Evolutionary conservation across 2,888 invertebrate species (phyloP), one percentile per base, ranked within the genome.

Genomic region (Apamea epomidion): DNA sequence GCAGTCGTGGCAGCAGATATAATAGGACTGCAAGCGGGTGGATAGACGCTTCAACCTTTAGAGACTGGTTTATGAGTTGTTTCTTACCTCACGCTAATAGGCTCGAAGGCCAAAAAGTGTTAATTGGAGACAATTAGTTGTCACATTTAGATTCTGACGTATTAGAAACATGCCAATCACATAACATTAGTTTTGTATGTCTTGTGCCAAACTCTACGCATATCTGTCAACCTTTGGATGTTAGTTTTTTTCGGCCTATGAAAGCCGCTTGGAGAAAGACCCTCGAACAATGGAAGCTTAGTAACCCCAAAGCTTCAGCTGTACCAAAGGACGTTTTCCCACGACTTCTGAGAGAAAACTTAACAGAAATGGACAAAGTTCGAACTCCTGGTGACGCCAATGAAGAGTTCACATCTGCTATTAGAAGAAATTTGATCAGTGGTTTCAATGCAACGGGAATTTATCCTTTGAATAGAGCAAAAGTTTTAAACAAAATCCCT

Each of bases 181-280:
- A 84, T 48, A 79, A 89, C 48, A 83, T 89, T 21, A 37, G 78
- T 62, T 87, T 89, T 70, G 70, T 80, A 42, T 89, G 77, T 54
- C 21, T 81, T n/a, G 74, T 77, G 54, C 74, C 75, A 25, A 75
- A 81, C 32, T 77, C 74, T 32, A 78, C 78, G 32, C 84, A 84
- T 75, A 74, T 85, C 37, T 70, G 77, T 45, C 87, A 87, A 79
- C 85, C 85, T 62, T 80, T 86, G 58, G 84, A 85, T 69, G 85
- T 87, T n/a, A 74, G 81, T 54, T 87, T 82, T 72, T 87, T 87
- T 77, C 73, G 83, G 16, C 85, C 83, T 29, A 82, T 87, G 77
- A 86, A 85, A 78, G 81, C 77, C 54, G 87, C 84, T 65, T 84
- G 87, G 87, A 78, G 87, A 60, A 76, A 84, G 54, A 71, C 74